Evolutionary conservation across 1,140 invertebrate genomes (phyloP).

Genomic region (Uloborus diversus): DNA sequence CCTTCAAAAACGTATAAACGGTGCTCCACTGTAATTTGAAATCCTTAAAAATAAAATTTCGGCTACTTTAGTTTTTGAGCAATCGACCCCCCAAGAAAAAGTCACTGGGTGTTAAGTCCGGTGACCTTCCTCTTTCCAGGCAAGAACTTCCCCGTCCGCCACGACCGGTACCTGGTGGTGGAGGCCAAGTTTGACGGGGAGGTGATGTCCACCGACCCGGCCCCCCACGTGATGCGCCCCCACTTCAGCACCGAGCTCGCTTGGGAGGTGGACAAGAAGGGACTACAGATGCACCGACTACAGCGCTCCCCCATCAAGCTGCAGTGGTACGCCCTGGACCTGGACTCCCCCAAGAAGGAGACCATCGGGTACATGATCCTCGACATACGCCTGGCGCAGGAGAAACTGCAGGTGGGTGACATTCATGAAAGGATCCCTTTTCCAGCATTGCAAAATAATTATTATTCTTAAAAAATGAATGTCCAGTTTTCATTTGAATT

Average conservation of each 20-base stretch:
- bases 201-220: constrained; percentile 67
- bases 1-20: neutral
- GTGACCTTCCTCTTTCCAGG: no score
- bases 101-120: no score
- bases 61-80: no score
- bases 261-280: constrained; percentile 69
- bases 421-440: no score
- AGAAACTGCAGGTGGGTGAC: constrained; percentile 62
- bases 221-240: constrained; percentile 65
- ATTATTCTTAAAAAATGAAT: no score
- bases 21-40: neutral
- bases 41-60: neutral
- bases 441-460: no score
- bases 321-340: constrained; percentile 66
- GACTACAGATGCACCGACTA: constrained; percentile 66
- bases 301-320: constrained; percentile 68
- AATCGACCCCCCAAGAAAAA: no score
- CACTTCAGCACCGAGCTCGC: constrained; percentile 68
- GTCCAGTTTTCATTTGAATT: no score
- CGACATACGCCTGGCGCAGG: constrained; percentile 66
- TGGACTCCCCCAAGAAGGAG: constrained; percentile 63
- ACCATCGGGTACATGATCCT: constrained; percentile 68
- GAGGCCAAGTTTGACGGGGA: constrained; percentile 69
- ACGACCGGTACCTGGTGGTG: constrained; percentile 63
- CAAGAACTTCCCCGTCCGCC: constrained; percentile 65